Percentiles rank a stretch among this genome's conserved stretches.
Evolutionary conservation across 2,888 invertebrate genomes (phyloP).

Genomic region (Linnaemya vulpina): DNA sequence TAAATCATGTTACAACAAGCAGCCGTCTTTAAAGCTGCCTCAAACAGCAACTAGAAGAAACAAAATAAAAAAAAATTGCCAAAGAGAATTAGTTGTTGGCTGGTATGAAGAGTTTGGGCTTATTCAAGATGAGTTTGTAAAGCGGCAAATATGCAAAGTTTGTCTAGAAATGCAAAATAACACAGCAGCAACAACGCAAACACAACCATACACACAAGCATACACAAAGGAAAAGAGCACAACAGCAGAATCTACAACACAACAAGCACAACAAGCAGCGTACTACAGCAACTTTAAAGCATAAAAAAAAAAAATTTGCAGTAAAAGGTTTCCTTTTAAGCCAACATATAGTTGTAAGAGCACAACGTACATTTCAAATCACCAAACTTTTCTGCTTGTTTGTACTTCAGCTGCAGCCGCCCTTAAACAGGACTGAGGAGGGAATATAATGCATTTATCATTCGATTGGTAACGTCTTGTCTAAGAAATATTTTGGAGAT

Average conservation of each 20-base stretch:
- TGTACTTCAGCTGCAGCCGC: background rate
- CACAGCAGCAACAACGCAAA: constrained; percentile 14
- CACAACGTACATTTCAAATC: constrained; percentile 42
- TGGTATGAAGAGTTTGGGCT: constrained; percentile 35
- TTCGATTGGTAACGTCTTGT: constrained; percentile 1
- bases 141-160: constrained; percentile 71
- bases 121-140: constrained; percentile 41
- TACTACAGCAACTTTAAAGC: constrained; percentile 40
- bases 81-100: constrained; percentile 55
- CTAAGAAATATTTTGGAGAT: background rate
- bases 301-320: constrained; percentile 62
- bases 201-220: constrained; percentile 23
- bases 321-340: constrained; percentile 49
- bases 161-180: constrained; percentile 51
- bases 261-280: constrained; percentile 36
- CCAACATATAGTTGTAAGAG: constrained; percentile 57
- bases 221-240: constrained; percentile 11
- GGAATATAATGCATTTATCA: constrained; percentile 22
- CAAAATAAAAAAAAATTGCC: constrained; percentile 6
- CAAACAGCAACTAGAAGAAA: constrained; percentile 48
- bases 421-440: constrained; percentile 15
- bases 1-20: constrained; percentile 73
- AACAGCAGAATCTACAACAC: constrained; percentile 58
- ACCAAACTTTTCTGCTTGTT: constrained; percentile 37
- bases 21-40: constrained; percentile 69